phyloP scores from a whole-genome alignment of 37 sponge, comb jelly and placozoan species.

The Petrosia ficiformis region DNA sequence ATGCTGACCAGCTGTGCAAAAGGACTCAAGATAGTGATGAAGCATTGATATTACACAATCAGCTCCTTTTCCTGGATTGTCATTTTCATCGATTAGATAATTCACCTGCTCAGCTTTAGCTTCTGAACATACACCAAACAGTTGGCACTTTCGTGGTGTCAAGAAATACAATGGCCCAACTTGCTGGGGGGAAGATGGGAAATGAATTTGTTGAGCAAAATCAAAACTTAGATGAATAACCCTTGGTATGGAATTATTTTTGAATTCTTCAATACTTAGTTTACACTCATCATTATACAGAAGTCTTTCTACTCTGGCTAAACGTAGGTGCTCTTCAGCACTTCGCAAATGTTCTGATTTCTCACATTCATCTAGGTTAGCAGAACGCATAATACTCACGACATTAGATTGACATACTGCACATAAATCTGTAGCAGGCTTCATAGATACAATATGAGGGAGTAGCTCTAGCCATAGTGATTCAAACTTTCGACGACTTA shows the following conservation, averaged over 20 bases:
- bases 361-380: slow-evolving; percentile 17
- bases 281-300: slow-evolving; percentile 3
- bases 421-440: slow-evolving; percentile 22
- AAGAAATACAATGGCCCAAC: no score
- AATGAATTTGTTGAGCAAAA: slow-evolving; percentile 20
- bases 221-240: slow-evolving; percentile 21
- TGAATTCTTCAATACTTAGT: not conserved
- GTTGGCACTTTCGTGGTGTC: no score
- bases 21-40: not conserved
- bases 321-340: slow-evolving; percentile 10
- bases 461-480: not conserved
- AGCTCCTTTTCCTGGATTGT: no score
- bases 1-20: not conserved
- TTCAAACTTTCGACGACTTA: slow-evolving; percentile 21
- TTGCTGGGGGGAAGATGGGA: not conserved
- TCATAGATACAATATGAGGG: slow-evolving; percentile 11
- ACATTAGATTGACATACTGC: slow-evolving; percentile 4
- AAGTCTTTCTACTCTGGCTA: slow-evolving; percentile 14
- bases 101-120: no score
- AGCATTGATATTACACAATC: no score
- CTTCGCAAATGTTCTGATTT: slow-evolving; percentile 8
- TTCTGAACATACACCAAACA: no score
- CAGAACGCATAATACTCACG: slow-evolving; percentile 21
- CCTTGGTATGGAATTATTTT: not conserved
- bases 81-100: no score